Evolutionary conservation across 2,113 vertebrate species (phyloP).

Genomic region (Xiphophorus maculatus): DNA sequence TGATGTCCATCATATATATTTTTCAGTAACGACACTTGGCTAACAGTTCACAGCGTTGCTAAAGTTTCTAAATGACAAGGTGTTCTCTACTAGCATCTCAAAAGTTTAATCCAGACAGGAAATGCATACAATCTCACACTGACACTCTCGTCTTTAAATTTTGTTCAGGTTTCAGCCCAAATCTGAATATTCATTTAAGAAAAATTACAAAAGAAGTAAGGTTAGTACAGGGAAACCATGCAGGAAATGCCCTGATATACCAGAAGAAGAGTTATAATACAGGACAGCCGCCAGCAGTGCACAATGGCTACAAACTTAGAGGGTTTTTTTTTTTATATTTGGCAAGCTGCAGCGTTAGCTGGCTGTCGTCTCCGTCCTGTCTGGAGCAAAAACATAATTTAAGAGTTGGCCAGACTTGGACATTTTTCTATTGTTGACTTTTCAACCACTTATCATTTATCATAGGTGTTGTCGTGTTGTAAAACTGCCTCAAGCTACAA

Average conservation of each 20-base stretch:
- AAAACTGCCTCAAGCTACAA: not conserved
- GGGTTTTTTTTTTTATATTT: not conserved
- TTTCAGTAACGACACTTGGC: not conserved
- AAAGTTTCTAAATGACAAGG: no score
- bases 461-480: not conserved
- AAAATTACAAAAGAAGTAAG: no score
- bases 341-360: not conserved
- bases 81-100: no score
- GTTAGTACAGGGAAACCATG: no score
- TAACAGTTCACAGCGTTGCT: not conserved
- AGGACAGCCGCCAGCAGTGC: not conserved
- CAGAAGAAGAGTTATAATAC: not conserved
- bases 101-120: no score
- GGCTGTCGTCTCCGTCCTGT: not conserved
- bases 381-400: not conserved
- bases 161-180: no score
- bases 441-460: constrained; percentile 12
- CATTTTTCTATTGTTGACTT: not conserved
- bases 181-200: no score
- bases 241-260: no score
- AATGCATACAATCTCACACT: no score
- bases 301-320: not conserved
- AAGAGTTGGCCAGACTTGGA: not conserved
- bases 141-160: no score
- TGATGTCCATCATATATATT: not conserved